Conservation (phyloP, 2,797 vertebrate genomes). For the Merluccius polli region DNA sequence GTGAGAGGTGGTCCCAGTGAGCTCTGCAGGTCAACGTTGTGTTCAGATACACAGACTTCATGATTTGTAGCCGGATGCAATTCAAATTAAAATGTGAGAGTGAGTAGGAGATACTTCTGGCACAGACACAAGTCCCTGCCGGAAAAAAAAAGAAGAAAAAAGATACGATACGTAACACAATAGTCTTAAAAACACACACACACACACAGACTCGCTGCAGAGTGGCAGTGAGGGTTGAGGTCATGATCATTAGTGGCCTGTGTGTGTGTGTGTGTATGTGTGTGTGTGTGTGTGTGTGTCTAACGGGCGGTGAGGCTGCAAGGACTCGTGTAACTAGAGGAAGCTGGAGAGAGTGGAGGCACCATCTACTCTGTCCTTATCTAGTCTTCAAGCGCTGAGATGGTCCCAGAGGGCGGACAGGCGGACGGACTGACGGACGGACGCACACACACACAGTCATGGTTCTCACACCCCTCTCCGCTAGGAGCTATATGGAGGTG, state of each 20-base stretch:
- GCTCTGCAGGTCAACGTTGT: neutral
- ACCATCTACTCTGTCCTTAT: slow-evolving; percentile 53
- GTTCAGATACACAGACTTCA: neutral
- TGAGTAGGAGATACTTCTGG: neutral
- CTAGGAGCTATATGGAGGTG: slow-evolving; percentile 36
- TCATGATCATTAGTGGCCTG: slow-evolving; percentile 57
- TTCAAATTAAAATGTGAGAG: neutral
- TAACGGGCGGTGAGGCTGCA: neutral
- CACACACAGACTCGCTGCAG: neutral
- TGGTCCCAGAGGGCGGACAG: neutral
- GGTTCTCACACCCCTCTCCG: slow-evolving; percentile 30
- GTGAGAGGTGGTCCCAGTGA: neutral
- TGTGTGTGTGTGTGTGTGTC: slow-evolving; percentile 32
- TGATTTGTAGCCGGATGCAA: neutral
- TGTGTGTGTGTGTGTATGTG: slow-evolving; percentile 34
- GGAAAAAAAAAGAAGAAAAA: neutral
- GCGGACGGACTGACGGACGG: neutral
- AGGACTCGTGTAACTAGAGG: neutral
- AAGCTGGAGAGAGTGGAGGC: neutral
- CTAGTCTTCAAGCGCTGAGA: slow-evolving; percentile 40
- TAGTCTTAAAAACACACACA: neutral
- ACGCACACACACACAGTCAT: neutral
- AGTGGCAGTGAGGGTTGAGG: slow-evolving; percentile 45
- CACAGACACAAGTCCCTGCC: neutral
- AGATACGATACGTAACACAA: neutral